Evolutionary conservation across 2,113 vertebrate species (phyloP).

Genomic region (Dissostichus mawsoni): DNA sequence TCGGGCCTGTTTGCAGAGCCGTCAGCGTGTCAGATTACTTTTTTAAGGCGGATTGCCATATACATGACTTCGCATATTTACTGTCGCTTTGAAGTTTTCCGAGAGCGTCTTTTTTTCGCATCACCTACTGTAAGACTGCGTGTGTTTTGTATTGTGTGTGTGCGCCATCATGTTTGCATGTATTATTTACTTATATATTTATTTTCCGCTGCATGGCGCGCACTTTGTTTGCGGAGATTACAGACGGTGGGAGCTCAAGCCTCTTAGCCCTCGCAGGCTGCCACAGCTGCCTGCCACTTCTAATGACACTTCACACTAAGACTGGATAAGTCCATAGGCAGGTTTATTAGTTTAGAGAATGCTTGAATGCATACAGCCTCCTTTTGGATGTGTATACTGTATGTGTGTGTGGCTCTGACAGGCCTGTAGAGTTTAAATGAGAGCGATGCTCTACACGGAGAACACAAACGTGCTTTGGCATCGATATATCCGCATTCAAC

Average conservation of each 20-base stretch:
- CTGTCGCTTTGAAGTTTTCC: slow-evolving; percentile 67
- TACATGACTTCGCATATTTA: slow-evolving; percentile 72
- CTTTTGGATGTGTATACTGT: slow-evolving; percentile 36
- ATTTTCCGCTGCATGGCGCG: slow-evolving; percentile 41
- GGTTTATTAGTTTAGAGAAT: slow-evolving; percentile 78
- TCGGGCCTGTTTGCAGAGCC: not conserved
- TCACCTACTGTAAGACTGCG: slow-evolving; percentile 59
- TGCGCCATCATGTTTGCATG: slow-evolving; percentile 53
- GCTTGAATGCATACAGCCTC: slow-evolving; percentile 62
- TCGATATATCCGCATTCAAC: slow-evolving; percentile 53
- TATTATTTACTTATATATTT: slow-evolving; percentile 64
- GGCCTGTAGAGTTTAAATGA: slow-evolving; percentile 61
- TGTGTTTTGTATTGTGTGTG: not conserved
- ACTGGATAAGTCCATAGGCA: slow-evolving; percentile 72
- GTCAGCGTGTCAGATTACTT: slow-evolving; percentile 69
- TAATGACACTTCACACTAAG: slow-evolving; percentile 79
- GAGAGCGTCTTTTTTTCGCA: slow-evolving; percentile 26
- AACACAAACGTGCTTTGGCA: slow-evolving; percentile 51
- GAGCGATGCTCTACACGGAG: slow-evolving; percentile 65
- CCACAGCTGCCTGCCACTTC: slow-evolving; percentile 78
- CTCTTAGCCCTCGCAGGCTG: slow-evolving; percentile 73
- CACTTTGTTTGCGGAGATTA: slow-evolving; percentile 75
- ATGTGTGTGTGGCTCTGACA: slow-evolving; percentile 49
- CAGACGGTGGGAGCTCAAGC: slow-evolving; percentile 69
- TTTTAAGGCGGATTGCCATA: slow-evolving; percentile 60